Conservation (phyloP, 2,113 vertebrate species). For the Delphinus delphis region DNA sequence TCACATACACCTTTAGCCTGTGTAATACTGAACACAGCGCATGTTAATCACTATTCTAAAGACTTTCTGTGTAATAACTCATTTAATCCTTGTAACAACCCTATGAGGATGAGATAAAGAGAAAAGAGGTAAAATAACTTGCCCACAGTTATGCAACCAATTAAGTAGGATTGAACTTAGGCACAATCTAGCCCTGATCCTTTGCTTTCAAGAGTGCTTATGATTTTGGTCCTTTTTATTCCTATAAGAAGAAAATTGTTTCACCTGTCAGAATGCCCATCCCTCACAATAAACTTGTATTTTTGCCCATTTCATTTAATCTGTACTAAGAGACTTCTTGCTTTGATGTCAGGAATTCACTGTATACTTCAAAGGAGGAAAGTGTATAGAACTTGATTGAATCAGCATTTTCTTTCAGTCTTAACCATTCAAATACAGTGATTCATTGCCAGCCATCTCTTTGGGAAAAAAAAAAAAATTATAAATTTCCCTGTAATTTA, state of each 20-base stretch:
- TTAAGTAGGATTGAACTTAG: not conserved
- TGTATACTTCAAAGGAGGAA: not conserved
- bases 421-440: not conserved
- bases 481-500: conserved; percentile 32
- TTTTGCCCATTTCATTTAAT: conserved; percentile 27
- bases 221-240: not conserved
- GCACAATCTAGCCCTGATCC: not conserved
- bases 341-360: conserved; percentile 31
- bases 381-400: not conserved
- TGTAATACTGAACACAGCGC: not conserved
- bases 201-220: not conserved
- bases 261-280: not conserved
- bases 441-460: not conserved
- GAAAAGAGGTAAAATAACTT: not conserved
- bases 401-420: not conserved
- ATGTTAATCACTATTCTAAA: not conserved
- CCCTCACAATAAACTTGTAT: conserved; percentile 4
- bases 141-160: not conserved
- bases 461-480: not conserved
- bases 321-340: not conserved
- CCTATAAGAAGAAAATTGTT: not conserved
- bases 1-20: not conserved
- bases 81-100: not conserved
- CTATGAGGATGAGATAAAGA: not conserved
- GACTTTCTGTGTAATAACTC: not conserved